These are phyloP conservation scores for Drosophila infuscata DNA, from an alignment of 2,888 invertebrate genomes.

Conservation along the genomic window DNA sequence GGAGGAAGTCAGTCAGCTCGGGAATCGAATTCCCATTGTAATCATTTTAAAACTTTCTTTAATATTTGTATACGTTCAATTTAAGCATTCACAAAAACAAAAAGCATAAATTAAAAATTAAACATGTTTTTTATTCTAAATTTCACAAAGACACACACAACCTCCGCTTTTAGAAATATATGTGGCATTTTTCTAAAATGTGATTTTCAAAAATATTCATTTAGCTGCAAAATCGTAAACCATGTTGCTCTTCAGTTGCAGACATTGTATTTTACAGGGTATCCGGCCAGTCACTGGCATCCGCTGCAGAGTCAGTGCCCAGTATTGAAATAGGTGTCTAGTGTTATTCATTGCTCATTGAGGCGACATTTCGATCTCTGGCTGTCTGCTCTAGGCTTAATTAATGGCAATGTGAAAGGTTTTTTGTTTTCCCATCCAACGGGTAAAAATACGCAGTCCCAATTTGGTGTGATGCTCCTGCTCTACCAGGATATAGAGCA, in stretches of 20 bases:
- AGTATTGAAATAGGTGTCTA: constrained; percentile 16
- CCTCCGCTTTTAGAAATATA: neutral
- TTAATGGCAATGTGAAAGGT: constrained; percentile 42
- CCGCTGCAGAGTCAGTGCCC: neutral
- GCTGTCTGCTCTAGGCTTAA: constrained; percentile 55
- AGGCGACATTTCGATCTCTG: constrained; percentile 39
- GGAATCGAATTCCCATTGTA: too few relatives aligned
- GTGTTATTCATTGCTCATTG: constrained; percentile 52
- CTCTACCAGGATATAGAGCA: neutral
- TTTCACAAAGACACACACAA: too few relatives aligned
- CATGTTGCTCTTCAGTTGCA: neutral
- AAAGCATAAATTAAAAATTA: too few relatives aligned
- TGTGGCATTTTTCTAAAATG: neutral
- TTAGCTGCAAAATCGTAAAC: neutral
- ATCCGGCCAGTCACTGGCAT: neutral
- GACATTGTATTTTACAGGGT: constrained; percentile 10
- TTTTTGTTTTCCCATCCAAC: neutral
- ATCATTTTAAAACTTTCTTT: too few relatives aligned
- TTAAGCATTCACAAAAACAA: too few relatives aligned
- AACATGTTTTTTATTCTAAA: too few relatives aligned
- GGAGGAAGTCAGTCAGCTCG: too few relatives aligned
- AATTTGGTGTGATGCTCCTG: neutral
- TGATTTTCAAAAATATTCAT: neutral
- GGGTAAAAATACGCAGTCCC: constrained; percentile 5
- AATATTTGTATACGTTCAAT: too few relatives aligned